phyloP scores from a whole-genome alignment of 2,797 vertebrate genomes.

The Triplophysa yarkandensis region DNA sequence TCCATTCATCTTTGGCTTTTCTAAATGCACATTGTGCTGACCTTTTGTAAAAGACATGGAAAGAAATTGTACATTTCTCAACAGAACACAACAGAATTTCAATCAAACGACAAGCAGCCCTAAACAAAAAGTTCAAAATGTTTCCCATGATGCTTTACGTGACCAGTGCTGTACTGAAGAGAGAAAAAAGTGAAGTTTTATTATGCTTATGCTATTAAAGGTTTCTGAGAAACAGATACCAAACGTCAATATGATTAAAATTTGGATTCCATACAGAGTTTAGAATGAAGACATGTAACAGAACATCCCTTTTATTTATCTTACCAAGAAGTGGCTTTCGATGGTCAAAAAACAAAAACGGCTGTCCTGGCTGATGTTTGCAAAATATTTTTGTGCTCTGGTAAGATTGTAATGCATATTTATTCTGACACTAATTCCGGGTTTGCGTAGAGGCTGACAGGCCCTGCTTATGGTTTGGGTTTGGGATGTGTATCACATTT shows the following conservation, averaged over 20 bases:
- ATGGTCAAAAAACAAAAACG: slow-evolving; percentile 60
- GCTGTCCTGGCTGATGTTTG: slow-evolving; percentile 25
- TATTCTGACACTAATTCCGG: slow-evolving; percentile 52
- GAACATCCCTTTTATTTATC: slow-evolving; percentile 28
- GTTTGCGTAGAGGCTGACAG: slow-evolving; percentile 36
- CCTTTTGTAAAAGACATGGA: neutral
- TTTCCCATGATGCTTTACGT: neutral
- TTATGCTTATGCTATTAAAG: neutral
- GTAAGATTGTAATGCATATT: slow-evolving; percentile 48
- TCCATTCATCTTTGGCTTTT: neutral
- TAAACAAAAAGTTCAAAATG: neutral
- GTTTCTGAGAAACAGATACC: neutral
- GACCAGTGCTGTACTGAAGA: neutral
- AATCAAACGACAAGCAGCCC: neutral
- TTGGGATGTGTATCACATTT: slow-evolving; percentile 44
- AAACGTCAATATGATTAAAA: neutral
- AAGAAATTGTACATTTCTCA: neutral
- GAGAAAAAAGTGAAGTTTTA: neutral
- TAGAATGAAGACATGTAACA: slow-evolving; percentile 7
- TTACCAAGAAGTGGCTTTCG: slow-evolving; percentile 13
- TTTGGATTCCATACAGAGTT: neutral
- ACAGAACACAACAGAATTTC: neutral
- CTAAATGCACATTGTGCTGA: neutral
- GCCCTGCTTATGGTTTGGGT: slow-evolving; percentile 38
- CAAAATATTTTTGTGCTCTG: slow-evolving; percentile 24